Evolutionary conservation across 2,888 invertebrate genomes (phyloP), one percentile per base, ranked within the genome.

Genomic region (Caenorhabditis virilis): DNA sequence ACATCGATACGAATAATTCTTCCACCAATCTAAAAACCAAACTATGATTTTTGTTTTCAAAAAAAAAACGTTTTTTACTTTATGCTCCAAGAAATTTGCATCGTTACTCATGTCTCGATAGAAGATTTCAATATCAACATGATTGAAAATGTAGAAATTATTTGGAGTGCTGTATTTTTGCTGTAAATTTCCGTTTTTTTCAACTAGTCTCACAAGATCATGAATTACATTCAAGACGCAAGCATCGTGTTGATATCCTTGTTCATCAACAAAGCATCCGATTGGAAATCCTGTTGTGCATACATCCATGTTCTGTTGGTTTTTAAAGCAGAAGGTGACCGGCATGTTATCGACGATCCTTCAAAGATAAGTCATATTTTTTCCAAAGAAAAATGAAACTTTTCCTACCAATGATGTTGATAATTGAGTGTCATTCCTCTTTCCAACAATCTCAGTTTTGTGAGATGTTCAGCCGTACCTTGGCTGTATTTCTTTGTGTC

Each of bases 261-360:
- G 87, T 82, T 88, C 87, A 66, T 89, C 89, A 9, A 90, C 89
- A 84, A 89, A 91, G 84, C 97, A 98, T 6, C 97, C 97, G 91
- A 98, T 93, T 0, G 95, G 95, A 84, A 98, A 98, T 11, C 97
- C 95, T 39, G 92, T 92, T 68, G 91, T 91, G 84, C 98, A 98
- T 83, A 81, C 66, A 51, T 80, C 76, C 71, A 74, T 68, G 38
- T 77, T 74, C 57, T 82, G 78, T 43, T 74, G 76, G 35, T 85
- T 85, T 26, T 82, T 77, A 84, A 93, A 94, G 85, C 98, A 98
- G 91, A 93, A 95, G 0, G 97, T 95, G 1, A 98, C 91, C 0
- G 98, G 98, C 95, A 98, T 95, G 84, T 98, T 98, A 85, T 98
- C 98, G 84, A 86, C 69, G 77, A 87, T 88, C 84, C 84, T 84